Base-by-base conservation (phyloP, 2,888 invertebrate species). In the Melanophora roralis region DNA sequence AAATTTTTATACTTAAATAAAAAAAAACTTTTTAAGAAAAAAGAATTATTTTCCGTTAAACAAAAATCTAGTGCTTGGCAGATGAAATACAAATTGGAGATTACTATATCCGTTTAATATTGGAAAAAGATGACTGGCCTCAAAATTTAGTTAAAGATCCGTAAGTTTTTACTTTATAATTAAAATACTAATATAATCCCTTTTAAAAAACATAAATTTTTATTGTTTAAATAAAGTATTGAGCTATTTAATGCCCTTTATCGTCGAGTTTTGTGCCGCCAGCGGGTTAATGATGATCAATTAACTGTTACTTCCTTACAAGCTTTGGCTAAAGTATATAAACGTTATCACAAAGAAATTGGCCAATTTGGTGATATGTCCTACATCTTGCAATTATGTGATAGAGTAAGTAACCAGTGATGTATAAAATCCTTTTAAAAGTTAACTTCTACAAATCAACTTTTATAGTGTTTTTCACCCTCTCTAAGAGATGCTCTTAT, bases 211-310 rank as follows among this genome's bases (percentile, higher is more conserved):
- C 1, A 19, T 9, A 2, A 9, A 7, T 0, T 2, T 71, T 27
- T 36, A 47, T 34, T 47, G n/a, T 32, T 43, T 5, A 9, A 91
- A 36, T 38, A 11, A 9, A 97, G 96, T 57, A 94, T 95, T 86
- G 98, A 98, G 89, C 97, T 99, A 91, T 99, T 99, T 92, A 98
- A 98, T 91, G 98, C 99, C 88, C 92, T 99, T 14, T 99, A 99
- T 89, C 98, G 99, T 88, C 94, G 98, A 77, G 99, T 99, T 89
- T 92, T 99, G 80, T 93, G 99, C 78, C 96, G 98, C 0, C 94
- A 94, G 78, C 97, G 98, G 90, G 93, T 95, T 38, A 90, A 90
- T 65, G 90, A 90, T 80, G 90, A 90, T 83, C 96, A 96, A 89
- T 97, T 99, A 96, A 98, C 98, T 88, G 98, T 98, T 87, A 95